Percentiles rank a stretch among this genome's conserved stretches.
These are phyloP conservation scores for Arenaria interpres DNA, from an alignment of 2,113 vertebrate genomes.

Conservation along the genomic window DNA sequence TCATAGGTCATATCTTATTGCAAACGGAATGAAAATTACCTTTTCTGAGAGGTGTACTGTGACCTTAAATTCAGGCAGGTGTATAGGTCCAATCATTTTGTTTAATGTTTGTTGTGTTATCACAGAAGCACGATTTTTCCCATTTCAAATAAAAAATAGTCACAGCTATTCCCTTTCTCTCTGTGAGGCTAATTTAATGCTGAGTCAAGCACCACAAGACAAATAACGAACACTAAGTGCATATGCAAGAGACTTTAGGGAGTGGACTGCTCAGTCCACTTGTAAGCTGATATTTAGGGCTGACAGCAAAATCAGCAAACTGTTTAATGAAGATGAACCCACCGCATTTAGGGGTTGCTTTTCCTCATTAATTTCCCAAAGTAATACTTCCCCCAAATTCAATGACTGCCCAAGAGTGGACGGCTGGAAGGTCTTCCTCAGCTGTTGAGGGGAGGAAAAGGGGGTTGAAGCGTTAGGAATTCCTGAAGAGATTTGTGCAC, in stretches of 20 bases:
- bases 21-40: neutral
- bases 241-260: neutral
- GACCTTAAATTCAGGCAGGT: neutral
- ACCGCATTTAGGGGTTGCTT: neutral
- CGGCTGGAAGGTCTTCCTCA: neutral
- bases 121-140: neutral
- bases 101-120: neutral
- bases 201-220: neutral
- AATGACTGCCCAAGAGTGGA: neutral
- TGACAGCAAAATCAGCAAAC: constrained; percentile 5
- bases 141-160: constrained; percentile 10
- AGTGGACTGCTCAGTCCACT: neutral
- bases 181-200: neutral
- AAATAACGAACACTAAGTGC: neutral
- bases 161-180: neutral
- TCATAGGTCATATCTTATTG: neutral
- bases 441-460: neutral
- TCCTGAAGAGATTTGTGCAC: neutral
- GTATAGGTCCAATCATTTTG: neutral
- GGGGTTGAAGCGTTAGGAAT: neutral
- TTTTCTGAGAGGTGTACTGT: neutral
- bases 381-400: neutral
- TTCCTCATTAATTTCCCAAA: neutral
- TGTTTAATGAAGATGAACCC: neutral
- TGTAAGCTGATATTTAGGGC: neutral